Percentiles rank a stretch among this genome's conserved stretches.
Evolutionary conservation across 2,888 invertebrate genomes (phyloP).

Genomic region (Thyatira batis): DNA sequence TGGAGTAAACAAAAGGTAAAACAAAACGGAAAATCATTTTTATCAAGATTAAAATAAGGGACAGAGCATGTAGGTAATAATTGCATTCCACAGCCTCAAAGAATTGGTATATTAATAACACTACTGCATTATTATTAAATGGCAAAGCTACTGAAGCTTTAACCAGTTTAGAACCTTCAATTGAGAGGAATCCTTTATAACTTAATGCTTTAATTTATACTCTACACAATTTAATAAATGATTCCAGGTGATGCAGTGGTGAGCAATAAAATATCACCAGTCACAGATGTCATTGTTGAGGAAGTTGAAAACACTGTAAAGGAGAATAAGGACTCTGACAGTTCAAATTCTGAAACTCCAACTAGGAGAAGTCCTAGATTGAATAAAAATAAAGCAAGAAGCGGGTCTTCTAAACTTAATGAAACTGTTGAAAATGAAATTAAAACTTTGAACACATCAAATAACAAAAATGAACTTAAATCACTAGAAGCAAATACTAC

Average conservation of each 20-base stretch:
- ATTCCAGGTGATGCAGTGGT: conserved; percentile 40
- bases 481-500: neutral
- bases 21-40: too few relatives aligned
- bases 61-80: too few relatives aligned
- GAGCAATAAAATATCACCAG: conserved; percentile 28
- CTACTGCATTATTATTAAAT: too few relatives aligned
- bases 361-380: conserved; percentile 43
- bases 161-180: too few relatives aligned
- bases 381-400: conserved; percentile 35
- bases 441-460: conserved; percentile 9
- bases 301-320: conserved; percentile 45
- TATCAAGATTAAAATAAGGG: too few relatives aligned
- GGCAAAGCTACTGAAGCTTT: too few relatives aligned
- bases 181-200: too few relatives aligned
- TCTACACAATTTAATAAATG: conserved; percentile 6
- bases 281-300: conserved; percentile 51
- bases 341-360: conserved; percentile 16
- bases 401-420: conserved; percentile 19
- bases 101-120: too few relatives aligned
- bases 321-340: conserved; percentile 22
- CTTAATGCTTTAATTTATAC: neutral
- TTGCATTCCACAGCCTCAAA: too few relatives aligned
- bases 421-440: conserved; percentile 21
- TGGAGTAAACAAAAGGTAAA: too few relatives aligned
- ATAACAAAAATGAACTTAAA: neutral